phyloP scores from a whole-genome alignment of 64 coral and sea anemone species.

The Stichodactyla helianthus region DNA sequence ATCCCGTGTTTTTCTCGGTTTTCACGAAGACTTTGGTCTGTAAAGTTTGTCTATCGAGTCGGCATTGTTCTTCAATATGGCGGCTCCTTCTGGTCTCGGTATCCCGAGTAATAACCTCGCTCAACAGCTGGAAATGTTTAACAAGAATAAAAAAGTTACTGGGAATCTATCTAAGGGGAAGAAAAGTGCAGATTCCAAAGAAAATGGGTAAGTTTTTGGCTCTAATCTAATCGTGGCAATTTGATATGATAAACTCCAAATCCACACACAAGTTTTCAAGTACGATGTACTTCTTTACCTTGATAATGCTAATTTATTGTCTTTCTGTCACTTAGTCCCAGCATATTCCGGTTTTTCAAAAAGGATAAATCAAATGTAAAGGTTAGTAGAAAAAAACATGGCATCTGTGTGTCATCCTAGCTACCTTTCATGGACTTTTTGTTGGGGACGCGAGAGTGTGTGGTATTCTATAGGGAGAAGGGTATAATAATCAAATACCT shows the following conservation, averaged over 20 bases:
- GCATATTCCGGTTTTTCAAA: constrained; percentile 16
- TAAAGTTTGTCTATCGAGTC: background rate
- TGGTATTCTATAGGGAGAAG: too few species aligned
- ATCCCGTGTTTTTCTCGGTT: background rate
- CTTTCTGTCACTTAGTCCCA: background rate
- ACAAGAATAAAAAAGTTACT: background rate
- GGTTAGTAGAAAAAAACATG: background rate
- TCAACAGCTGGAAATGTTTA: background rate
- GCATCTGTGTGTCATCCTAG: too few species aligned
- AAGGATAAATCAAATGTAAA: background rate
- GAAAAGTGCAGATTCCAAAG: background rate
- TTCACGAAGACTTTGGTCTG: background rate
- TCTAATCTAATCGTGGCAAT: background rate
- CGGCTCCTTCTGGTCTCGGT: background rate
- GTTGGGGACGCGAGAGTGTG: too few species aligned
- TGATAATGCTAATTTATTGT: background rate
- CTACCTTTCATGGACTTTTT: too few species aligned
- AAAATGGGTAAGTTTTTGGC: background rate
- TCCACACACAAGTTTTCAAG: too few species aligned
- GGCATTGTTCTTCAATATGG: background rate
- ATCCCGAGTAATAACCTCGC: constrained; percentile 5
- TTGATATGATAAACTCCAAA: background rate
- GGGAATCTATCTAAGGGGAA: background rate
- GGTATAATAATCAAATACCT: too few species aligned
- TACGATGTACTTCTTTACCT: too few species aligned